Conservation (phyloP, 2,797 vertebrate genomes). For the Artibeus lituratus region DNA sequence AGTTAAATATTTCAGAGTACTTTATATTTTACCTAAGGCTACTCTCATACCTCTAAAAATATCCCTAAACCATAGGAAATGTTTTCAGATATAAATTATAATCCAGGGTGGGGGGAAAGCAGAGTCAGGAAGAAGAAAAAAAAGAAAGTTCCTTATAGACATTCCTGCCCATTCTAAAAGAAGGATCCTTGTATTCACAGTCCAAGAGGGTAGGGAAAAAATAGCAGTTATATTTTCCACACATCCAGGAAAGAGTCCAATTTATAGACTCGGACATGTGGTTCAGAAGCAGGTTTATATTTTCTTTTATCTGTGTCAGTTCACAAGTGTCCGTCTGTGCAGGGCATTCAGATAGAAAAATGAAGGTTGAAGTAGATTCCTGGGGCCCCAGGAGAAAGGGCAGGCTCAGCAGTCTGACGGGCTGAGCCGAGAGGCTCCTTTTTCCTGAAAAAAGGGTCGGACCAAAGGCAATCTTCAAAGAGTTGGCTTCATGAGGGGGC, state of each 20-base stretch:
- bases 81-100: constrained; percentile 49
- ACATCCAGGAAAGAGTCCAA: neutral
- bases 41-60: constrained; percentile 1
- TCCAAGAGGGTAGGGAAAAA: neutral
- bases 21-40: neutral
- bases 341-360: neutral
- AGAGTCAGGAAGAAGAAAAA: neutral
- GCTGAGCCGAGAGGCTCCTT: neutral
- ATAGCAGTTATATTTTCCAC: neutral
- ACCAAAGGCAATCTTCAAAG: neutral
- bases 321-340: constrained; percentile 3
- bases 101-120: neutral
- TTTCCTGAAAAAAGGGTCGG: neutral
- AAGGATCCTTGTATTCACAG: neutral
- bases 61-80: constrained; percentile 26
- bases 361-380: neutral
- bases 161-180: constrained; percentile 2
- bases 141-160: neutral
- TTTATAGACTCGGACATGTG: neutral
- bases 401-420: neutral
- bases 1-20: neutral
- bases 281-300: constrained; percentile 1
- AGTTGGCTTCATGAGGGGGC: neutral
- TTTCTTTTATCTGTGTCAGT: constrained; percentile 23
- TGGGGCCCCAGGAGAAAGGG: neutral